Evolutionary conservation across 1,140 invertebrate genomes (phyloP), one percentile per base, ranked within the genome.

Genomic region (Drosophila arizonae): DNA sequence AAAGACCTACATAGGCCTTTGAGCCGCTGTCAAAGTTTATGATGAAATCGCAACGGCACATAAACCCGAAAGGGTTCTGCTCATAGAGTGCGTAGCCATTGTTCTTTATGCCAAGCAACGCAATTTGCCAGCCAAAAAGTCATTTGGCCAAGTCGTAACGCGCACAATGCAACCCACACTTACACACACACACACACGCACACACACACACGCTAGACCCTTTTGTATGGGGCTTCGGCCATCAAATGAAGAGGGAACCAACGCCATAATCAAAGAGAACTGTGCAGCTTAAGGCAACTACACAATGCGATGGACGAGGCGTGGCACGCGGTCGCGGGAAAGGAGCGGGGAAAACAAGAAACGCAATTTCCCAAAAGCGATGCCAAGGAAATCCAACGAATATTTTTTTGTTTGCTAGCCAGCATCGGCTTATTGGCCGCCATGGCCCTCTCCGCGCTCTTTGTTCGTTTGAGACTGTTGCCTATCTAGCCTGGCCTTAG

Each of bases 281-380:
- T 68, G 70, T 72, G 57, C 48, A 68, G 70, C 70, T 72, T 72
- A 67, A 72, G 70, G 70, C 70, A 61, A 68, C 56, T 61, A 63
- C 54, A 74, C 66, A 70, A 60, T 62, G 15, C 50, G 17, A 46
- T 24, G 45, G 3, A 3, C 33, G 1, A 10, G 24, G 4, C 11
- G 24, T 2, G 28, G 39, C 33, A 24, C 43, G 13, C 48, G 33
- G 13, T 10, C 6, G 2, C 4, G 33, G 21, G 13, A n/a, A 33
- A 15, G 33, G 15, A 26, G 33, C 10, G 11, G 13, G 48, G 26
- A 28, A 6, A 56, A 24, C 48, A 63, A 50, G 56, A 55, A 74
- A 74, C 67, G 72, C 72, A 74, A 74, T 74, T 74, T 74, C 39
- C 56, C 33, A 67, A 61, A 61, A 67, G 64, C 70, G 33, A 46